These are phyloP conservation scores for Cyclophora punctaria DNA, from an alignment of 2,888 invertebrate genomes.

Conservation along the genomic window DNA sequence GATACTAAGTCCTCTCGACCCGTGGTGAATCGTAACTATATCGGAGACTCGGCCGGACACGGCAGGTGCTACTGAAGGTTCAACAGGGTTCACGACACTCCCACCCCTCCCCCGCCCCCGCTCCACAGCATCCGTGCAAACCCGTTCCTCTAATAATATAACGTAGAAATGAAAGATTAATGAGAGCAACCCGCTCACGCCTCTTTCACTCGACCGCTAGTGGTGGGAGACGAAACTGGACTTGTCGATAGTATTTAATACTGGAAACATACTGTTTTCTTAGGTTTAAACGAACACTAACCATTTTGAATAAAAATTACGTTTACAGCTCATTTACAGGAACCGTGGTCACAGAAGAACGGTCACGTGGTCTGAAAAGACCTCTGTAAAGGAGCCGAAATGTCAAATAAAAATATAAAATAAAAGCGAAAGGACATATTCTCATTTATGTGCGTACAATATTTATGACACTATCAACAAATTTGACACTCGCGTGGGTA, in stretches of 20 bases:
- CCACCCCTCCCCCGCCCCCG: slow-evolving; percentile 25
- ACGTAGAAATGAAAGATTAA: slow-evolving; percentile 75
- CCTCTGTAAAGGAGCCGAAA: too few relatives aligned
- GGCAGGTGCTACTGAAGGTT: slow-evolving; percentile 73
- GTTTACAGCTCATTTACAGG: too few relatives aligned
- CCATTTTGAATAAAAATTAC: too few relatives aligned
- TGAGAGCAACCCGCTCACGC: slow-evolving; percentile 74
- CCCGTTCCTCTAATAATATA: slow-evolving; percentile 74
- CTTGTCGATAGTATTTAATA: slow-evolving; percentile 20
- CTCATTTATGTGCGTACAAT: too few relatives aligned
- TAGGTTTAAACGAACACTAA: too few relatives aligned
- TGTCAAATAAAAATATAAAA: too few relatives aligned
- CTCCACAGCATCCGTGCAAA: slow-evolving; percentile 69
- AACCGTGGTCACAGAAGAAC: too few relatives aligned
- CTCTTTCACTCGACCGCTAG: slow-evolving; percentile 62
- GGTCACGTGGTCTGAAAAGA: too few relatives aligned
- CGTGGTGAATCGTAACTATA: slow-evolving; percentile 22
- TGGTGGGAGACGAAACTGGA: slow-evolving; percentile 22
- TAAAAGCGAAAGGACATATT: too few relatives aligned
- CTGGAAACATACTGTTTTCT: too few relatives aligned
- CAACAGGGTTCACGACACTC: slow-evolving; percentile 65
- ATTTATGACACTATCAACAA: too few relatives aligned
- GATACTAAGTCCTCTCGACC: slow-evolving; percentile 30
- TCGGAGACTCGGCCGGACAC: slow-evolving; percentile 49
- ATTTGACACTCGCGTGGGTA: too few relatives aligned